Conservation (phyloP, 2,113 vertebrate genomes). For the Riparia riparia region DNA sequence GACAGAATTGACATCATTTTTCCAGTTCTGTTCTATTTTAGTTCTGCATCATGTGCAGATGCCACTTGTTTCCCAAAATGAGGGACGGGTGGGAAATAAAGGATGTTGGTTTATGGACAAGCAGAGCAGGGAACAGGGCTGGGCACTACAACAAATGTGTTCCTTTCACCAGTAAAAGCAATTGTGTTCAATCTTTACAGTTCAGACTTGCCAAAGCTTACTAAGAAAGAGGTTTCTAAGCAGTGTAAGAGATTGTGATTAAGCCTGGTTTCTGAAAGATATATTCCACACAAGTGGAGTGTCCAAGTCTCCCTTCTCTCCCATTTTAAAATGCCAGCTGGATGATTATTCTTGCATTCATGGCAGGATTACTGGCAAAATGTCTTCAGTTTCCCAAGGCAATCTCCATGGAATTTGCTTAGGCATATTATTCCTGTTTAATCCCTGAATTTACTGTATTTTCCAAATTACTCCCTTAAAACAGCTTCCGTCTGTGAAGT, state of each 20-base stretch:
- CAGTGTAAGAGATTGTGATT: neutral
- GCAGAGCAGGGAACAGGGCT: neutral
- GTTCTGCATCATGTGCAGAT: neutral
- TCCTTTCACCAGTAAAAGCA: neutral
- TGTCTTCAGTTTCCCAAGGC: neutral
- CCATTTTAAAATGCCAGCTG: neutral
- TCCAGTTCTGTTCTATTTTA: slow-evolving; percentile 16
- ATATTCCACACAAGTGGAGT: neutral
- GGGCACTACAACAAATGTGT: neutral
- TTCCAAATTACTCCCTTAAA: neutral
- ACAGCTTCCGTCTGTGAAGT: neutral
- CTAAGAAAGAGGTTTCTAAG: neutral
- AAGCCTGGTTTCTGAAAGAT: neutral
- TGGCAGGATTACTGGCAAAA: neutral
- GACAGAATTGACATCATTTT: neutral
- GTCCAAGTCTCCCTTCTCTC: neutral
- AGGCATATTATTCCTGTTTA: neutral
- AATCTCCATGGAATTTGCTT: neutral
- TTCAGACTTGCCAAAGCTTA: neutral
- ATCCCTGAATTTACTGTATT: neutral
- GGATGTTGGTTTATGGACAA: neutral
- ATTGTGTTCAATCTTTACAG: neutral
- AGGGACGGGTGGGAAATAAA: neutral
- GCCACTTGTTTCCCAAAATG: neutral
- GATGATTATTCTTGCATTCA: neutral